Evolutionary conservation across 2,113 vertebrate genomes (phyloP).

Genomic region (Capreolus pygargus): DNA sequence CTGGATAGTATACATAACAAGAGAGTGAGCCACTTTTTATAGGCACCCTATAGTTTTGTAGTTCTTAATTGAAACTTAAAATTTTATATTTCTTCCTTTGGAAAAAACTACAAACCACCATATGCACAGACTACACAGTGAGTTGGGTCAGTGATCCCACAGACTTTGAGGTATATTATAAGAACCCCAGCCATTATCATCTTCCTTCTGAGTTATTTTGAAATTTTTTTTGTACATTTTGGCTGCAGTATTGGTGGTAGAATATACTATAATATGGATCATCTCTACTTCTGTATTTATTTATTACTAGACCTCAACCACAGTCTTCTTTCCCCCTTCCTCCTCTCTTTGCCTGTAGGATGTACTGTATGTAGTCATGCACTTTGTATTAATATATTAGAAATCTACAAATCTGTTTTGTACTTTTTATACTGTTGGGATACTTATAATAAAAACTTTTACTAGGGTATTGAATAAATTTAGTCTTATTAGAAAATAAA

Average conservation of each 20-base stretch:
- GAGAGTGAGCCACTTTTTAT: conserved; percentile 48
- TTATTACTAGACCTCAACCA: conserved; percentile 83
- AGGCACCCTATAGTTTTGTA: conserved; percentile 48
- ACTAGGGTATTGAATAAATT: conserved; percentile 87
- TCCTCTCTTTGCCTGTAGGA: conserved; percentile 83
- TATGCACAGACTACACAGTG: not conserved
- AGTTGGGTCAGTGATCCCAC: not conserved
- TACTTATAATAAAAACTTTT: conserved; percentile 86
- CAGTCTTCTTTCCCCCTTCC: conserved; percentile 79
- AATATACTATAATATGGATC: conserved; percentile 83
- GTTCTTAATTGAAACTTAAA: conserved; percentile 43
- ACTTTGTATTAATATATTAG: conserved; percentile 92
- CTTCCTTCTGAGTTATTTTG: conserved; percentile 65
- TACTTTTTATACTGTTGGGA: conserved; percentile 93
- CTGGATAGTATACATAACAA: conserved; percentile 28
- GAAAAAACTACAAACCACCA: conserved; percentile 14
- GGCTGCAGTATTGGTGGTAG: conserved; percentile 79
- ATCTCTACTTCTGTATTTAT: conserved; percentile 89
- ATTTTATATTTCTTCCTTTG: conserved; percentile 42
- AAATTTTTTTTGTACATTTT: conserved; percentile 77
- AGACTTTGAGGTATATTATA: not conserved
- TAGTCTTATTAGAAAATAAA: conserved; percentile 85
- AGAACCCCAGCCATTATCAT: conserved; percentile 43
- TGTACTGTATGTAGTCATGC: conserved; percentile 89
- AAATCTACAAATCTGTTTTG: conserved; percentile 88